Conservation (phyloP, 2,113 vertebrate species). For the Cochlearius cochlearius region DNA sequence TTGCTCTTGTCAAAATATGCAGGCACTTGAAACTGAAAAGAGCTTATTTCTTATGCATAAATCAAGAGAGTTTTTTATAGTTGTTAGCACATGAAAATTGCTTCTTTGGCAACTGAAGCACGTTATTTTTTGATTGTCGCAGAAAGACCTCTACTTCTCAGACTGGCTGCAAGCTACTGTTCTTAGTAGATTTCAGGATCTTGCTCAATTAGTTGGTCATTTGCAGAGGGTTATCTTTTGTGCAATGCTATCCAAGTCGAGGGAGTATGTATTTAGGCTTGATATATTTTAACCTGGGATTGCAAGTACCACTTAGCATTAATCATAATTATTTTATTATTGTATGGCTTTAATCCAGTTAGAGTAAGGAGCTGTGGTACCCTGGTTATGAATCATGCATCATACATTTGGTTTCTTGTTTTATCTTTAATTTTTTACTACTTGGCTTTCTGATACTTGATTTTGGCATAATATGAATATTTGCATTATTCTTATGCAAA, state of each 20-base stretch:
- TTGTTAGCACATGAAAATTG: neutral
- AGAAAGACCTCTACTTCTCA: neutral
- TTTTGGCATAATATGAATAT: neutral
- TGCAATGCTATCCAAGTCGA: neutral
- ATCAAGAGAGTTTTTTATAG: neutral
- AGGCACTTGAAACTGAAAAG: neutral
- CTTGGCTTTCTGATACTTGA: neutral
- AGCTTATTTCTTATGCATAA: neutral
- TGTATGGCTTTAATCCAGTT: neutral
- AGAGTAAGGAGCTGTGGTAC: neutral
- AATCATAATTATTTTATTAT: neutral
- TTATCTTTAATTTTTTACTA: neutral
- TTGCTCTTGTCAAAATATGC: slow-evolving; percentile 5
- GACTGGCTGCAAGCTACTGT: neutral
- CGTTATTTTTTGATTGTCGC: neutral
- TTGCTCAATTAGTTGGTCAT: neutral
- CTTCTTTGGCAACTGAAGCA: neutral
- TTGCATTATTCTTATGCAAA: neutral
- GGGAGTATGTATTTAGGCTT: neutral
- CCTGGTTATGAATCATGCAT: neutral
- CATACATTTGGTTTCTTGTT: neutral
- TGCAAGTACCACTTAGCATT: neutral
- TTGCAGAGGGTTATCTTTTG: neutral
- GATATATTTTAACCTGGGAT: neutral
- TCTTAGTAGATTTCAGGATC: neutral